A percentile compares a stretch with the other conserved stretches of the same genome.
phyloP scores from a whole-genome alignment of 2,797 vertebrate species.

The Neomorphus geoffroyi region DNA sequence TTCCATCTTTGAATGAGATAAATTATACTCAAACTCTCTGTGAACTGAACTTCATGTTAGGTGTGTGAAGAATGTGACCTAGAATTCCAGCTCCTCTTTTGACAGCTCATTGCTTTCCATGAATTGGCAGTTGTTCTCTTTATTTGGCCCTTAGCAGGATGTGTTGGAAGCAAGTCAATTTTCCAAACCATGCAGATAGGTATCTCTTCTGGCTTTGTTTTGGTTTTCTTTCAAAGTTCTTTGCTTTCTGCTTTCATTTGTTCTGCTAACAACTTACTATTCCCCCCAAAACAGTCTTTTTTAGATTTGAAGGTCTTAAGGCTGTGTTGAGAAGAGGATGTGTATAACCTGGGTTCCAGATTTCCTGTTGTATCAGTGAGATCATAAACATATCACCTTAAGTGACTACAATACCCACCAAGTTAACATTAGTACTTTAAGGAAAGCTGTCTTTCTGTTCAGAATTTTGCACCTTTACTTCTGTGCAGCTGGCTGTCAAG shows the following conservation, averaged over 20 bases:
- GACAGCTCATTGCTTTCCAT: background rate
- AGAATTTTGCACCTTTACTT: background rate
- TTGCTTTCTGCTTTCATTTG: background rate
- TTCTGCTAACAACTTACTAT: background rate
- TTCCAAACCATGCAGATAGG: background rate
- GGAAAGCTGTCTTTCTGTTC: background rate
- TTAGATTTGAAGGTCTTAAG: background rate
- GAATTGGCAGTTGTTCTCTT: background rate
- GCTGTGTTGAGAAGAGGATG: background rate
- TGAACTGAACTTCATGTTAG: background rate
- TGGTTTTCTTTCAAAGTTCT: background rate
- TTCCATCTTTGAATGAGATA: background rate
- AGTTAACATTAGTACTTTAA: background rate
- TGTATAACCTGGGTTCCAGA: background rate
- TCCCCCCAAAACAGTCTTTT: background rate
- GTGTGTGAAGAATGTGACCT: background rate
- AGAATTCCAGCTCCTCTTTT: background rate
- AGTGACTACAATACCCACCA: background rate
- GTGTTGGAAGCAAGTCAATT: background rate
- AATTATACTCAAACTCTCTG: background rate
- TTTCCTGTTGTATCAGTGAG: background rate
- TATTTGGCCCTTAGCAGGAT: background rate
- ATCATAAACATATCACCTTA: background rate
- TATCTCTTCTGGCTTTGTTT: background rate
- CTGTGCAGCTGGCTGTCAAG: background rate